Evolutionary conservation across 2,797 vertebrate species (phyloP).

Genomic region (Helicolenus hilgendorfi): DNA sequence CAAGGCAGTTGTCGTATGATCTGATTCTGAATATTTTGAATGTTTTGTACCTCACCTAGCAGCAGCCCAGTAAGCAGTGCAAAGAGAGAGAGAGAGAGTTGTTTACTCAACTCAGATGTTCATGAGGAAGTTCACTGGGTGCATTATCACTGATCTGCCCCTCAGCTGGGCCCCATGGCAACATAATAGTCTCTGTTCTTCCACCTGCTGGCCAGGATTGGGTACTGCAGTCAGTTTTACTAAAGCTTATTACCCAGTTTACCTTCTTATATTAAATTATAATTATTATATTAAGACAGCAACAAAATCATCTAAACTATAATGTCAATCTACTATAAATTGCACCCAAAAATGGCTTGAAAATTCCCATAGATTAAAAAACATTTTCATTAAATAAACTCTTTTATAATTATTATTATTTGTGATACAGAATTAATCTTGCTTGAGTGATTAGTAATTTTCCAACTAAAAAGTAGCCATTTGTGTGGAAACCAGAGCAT

Average conservation of each 20-base stretch:
- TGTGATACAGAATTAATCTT: background rate
- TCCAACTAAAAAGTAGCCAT: background rate
- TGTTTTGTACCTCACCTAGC: slow-evolving; percentile 42
- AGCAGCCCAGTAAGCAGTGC: slow-evolving; percentile 29
- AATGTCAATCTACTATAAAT: background rate
- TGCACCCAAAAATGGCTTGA: background rate
- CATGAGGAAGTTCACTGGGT: slow-evolving; percentile 82
- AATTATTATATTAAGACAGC: background rate
- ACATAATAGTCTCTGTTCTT: slow-evolving; percentile 24
- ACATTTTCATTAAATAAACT: background rate
- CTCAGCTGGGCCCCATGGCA: slow-evolving; percentile 70
- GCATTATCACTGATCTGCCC: slow-evolving; percentile 66
- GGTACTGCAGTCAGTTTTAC: slow-evolving; percentile 24
- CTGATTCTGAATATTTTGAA: slow-evolving; percentile 29
- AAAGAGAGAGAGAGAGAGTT: slow-evolving; percentile 58
- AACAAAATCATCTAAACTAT: background rate
- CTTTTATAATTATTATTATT: background rate
- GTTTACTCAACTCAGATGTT: slow-evolving; percentile 70
- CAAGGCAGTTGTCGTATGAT: slow-evolving; percentile 18
- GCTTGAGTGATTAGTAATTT: background rate
- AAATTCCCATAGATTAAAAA: background rate
- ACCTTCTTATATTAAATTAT: background rate
- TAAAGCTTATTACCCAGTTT: background rate
- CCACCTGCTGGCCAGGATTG: slow-evolving; percentile 74
- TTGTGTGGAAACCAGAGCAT: slow-evolving; percentile 17